Evolutionary conservation across 1,140 invertebrate genomes (phyloP), one percentile per base, ranked within the genome.

Genomic region (Zophobas atratus): DNA sequence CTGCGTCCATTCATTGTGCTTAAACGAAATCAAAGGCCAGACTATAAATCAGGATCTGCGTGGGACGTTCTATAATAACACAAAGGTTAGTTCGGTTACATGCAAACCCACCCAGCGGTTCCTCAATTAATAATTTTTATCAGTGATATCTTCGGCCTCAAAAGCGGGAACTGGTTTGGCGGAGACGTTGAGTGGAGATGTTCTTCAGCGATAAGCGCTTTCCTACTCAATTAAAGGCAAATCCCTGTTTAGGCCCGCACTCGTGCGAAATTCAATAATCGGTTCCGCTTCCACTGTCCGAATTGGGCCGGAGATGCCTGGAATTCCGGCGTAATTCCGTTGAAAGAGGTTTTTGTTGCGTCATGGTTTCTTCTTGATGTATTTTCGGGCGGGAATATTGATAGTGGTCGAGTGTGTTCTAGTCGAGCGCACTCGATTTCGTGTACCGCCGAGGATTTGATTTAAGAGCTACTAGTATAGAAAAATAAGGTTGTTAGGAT

Each of bases 101-200:
- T 20, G n/a, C 49, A 20, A n/a, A 51, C 49, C 49, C n/a, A 51
- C 4, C 49, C 49, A 67, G 6, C 39, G 39, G 38, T 5, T 43
- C 60, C 60, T 20, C 35, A 57, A 57, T 57, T 57, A 46, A 67
- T 67, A 51, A 51, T 51, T 51, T 6, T 51, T 51, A 51, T 51
- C 49, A 51, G 49, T 20, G 49, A 46, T 51, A 51, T 51, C 49
- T 51, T 46, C 43, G 8, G 4, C 20, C 49, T 20, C 49, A 51
- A 51, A 51, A 4, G 6, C 6, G 20, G 49, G n/a, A 51, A 51
- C 49, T 6, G 49, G 49, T 51, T 51, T 51, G n/a, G 49, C 20
- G n/a, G 2, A 20, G n/a, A 2, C n/a, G 49, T 51, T 51, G 49
- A 20, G 2, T 51, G 6, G 4, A 2, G 49, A 51, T 51, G 4